Percentiles rank a stretch among this genome's conserved stretches.
Conservation (phyloP, 1,140 invertebrate species). For the Globodera ellingtonae region DNA sequence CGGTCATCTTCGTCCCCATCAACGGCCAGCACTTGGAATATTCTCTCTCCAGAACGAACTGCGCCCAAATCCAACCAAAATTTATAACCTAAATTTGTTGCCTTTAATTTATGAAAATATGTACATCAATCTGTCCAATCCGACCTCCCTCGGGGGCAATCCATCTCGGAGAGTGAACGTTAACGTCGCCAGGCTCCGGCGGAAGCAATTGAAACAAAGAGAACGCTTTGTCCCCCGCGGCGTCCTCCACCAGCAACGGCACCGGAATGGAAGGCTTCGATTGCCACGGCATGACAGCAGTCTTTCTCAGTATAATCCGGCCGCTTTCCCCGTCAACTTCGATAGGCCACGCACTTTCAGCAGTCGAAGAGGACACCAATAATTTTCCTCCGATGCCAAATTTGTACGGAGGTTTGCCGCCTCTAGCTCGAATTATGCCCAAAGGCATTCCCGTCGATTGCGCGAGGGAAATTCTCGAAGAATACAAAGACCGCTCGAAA, state of each 20-base stretch:
- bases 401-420: conserved; percentile 44
- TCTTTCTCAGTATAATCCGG: conserved; percentile 30
- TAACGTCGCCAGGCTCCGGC: conserved; percentile 85
- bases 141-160: conserved; percentile 30
- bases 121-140: not conserved
- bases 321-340: conserved; percentile 47
- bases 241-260: conserved; percentile 46
- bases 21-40: conserved; percentile 48
- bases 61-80: conserved; percentile 7
- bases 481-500: conserved; percentile 54
- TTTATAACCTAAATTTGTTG: not conserved
- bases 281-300: conserved; percentile 10
- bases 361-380: not conserved
- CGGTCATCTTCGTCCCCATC: conserved; percentile 53
- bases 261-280: conserved; percentile 23
- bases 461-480: conserved; percentile 6
- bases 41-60: not conserved
- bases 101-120: not conserved
- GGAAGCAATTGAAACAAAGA: conserved; percentile 57
- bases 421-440: conserved; percentile 40
- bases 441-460: conserved; percentile 26
- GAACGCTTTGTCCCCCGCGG: conserved; percentile 41
- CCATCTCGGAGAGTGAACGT: conserved; percentile 70
- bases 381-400: conserved; percentile 45
- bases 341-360: conserved; percentile 49